Evolutionary conservation across 2,113 vertebrate genomes (phyloP), one percentile per base, ranked within the genome.

Genomic region (Turnix velox): DNA sequence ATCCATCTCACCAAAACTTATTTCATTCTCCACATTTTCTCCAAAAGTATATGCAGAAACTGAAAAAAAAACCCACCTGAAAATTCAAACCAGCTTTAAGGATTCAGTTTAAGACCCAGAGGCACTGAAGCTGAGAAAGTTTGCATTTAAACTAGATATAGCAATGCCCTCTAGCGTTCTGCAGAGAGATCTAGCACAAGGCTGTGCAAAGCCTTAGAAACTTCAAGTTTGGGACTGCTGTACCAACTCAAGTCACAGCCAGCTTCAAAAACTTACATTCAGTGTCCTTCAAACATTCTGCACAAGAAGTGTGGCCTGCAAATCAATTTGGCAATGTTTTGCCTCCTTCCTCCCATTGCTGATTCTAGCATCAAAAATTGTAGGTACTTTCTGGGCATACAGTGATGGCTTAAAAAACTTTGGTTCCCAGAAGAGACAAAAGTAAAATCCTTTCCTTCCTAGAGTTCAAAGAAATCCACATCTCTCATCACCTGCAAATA

Each of bases 81-180:
- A 68, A 82, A 84, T 54, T 72, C 22, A 82, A 87, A 59, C 13
- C 4, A 31, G 46, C 12, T 81, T 14, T 86, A 77, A 46, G 7
- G 37, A 9, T 24, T 33, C 22, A 8, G 4, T 28, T 33, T 33
- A 43, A 24, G 35, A 59, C 17, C 11, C 12, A 43, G 9, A 4
- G 3, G 2, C 14, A 30, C 4, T 7, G 11, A 46, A 43, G 22
- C 13, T 0, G 1, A 62, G 31, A 66, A 69, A 37, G 10, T 28
- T 37, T 59, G 19, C 15, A n/a, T 66, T 71, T 58, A 82, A 96
- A 90, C 52, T 66, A 88, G 49, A 66, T 83, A 81, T 77, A 94
- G 63, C 90, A 92, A 88, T 75, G 90, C 96, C 95, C 95, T 88
- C 96, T 97, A 96, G 88, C 28, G 96, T 75, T 87, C 48, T 72